Conservation (phyloP, 1,140 invertebrate genomes). For the Zophobas atratus region DNA sequence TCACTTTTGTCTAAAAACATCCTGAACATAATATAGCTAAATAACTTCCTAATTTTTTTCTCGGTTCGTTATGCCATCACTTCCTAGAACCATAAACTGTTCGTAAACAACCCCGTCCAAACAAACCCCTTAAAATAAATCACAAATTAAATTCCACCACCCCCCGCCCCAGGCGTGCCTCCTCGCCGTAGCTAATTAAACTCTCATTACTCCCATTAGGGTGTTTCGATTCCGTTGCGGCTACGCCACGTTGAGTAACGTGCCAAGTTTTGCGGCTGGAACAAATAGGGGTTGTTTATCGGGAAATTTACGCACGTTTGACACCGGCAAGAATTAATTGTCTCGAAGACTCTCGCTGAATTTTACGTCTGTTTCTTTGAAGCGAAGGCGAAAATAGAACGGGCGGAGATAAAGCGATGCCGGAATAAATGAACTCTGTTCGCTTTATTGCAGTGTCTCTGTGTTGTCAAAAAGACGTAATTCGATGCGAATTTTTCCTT, state of each 20-base stretch:
- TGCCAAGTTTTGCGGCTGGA: conserved; percentile 4
- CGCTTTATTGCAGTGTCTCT: conserved; percentile 18
- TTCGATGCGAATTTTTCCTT: conserved; percentile 21
- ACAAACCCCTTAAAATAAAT: no score
- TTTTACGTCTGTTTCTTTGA: conserved; percentile 10
- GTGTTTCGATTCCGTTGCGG: conserved; percentile 14
- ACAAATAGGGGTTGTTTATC: conserved; percentile 25
- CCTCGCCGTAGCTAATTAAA: conserved; percentile 3
- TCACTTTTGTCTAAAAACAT: no score
- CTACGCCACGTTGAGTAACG: background rate
- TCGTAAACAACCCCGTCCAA: no score
- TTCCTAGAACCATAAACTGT: no score
- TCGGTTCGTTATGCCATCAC: no score
- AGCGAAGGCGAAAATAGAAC: background rate
- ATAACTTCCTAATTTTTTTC: no score
- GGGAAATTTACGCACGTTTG: conserved; percentile 30
- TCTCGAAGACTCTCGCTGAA: background rate
- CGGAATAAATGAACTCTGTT: conserved; percentile 12
- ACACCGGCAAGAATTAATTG: conserved; percentile 18
- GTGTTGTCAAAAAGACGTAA: conserved; percentile 20
- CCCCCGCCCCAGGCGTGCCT: background rate
- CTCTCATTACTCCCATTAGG: background rate
- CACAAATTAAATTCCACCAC: no score
- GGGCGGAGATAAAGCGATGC: background rate
- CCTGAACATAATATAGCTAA: no score